Evolutionary conservation across 2,797 vertebrate genomes (phyloP), one percentile per base, ranked within the genome.

Genomic region (Tinamus major): DNA sequence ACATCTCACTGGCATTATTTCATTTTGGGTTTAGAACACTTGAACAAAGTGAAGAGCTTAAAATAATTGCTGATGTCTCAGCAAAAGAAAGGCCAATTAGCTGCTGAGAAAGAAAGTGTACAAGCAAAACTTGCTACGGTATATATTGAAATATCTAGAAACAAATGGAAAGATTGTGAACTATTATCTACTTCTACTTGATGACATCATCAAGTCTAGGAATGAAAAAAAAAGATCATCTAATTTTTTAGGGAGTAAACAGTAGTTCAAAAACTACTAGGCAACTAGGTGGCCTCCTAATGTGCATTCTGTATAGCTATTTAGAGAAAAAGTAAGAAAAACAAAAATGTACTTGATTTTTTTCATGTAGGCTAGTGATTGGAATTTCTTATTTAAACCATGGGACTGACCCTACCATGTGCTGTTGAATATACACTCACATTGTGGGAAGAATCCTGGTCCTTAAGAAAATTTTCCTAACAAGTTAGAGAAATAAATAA

Each of bases 61-160:
- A 87, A 91, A 86, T 63, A 29, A 72, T 87, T 94, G 93, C 78
- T 77, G 71, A 85, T 68, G 37, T 71, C 39, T 95, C 80, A 87
- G 90, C 78, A 87, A 85, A 93, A 85, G 46, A 20, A 90, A 92
- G 53, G 75, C 90, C 64, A 93, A 71, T 85, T 90, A 84, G 8
- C 46, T 87, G 4, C 53, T 65, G 78, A 80, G 24, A 56, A 82
- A 87, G 39, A 84, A 87, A 94, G 61, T 3, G 4, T 71, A 26
- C 39, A 79, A 88, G 56, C n/a, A 64, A 71, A 77, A 81, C 11
- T 1, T 76, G 19, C 27, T 84, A 24, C 42, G 79, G 65, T 37
- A 41, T 39, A 48, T 10, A 33, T 51, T 41, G 49, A 92, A 82
- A 85, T 82, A 88, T 42, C 21, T 79, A 48, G 72, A 89, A 92